Percentiles rank a stretch among this genome's conserved stretches.
Evolutionary conservation across 2,797 vertebrate genomes (phyloP).

Genomic region (Gadopsis bispinosus): DNA sequence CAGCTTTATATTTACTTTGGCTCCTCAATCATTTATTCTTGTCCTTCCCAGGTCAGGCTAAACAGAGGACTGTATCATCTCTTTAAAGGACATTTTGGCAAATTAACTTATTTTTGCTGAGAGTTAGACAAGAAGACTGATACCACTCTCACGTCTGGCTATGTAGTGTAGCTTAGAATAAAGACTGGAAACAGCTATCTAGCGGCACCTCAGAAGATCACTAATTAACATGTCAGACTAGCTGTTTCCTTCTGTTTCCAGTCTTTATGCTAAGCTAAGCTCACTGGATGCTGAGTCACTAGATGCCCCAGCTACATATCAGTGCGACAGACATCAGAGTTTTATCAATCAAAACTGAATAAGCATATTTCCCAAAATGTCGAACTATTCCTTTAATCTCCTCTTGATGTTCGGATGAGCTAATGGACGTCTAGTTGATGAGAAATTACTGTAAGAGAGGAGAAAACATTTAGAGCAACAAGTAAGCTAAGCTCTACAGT

Average conservation of each 20-base stretch:
- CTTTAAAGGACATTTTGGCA: background rate
- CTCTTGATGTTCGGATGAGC: background rate
- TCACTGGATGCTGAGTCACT: background rate
- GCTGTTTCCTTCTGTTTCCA: background rate
- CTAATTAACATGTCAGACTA: background rate
- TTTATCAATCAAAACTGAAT: background rate
- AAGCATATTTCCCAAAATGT: background rate
- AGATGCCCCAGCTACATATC: background rate
- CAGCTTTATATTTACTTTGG: constrained; percentile 36
- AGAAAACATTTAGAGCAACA: background rate
- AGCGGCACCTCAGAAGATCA: background rate
- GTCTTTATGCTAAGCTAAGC: background rate
- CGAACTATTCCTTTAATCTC: background rate
- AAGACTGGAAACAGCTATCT: background rate
- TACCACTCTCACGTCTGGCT: background rate
- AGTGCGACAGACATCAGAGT: background rate
- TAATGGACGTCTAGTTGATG: background rate
- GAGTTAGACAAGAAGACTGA: background rate
- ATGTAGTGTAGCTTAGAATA: background rate
- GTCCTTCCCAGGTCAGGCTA: background rate
- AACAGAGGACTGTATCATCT: background rate
- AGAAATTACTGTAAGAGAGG: background rate
- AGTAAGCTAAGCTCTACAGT: background rate
- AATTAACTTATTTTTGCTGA: background rate
- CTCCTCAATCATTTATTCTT: constrained; percentile 8